Conservation (phyloP, 2,113 vertebrate species). For the Zingel zingel region DNA sequence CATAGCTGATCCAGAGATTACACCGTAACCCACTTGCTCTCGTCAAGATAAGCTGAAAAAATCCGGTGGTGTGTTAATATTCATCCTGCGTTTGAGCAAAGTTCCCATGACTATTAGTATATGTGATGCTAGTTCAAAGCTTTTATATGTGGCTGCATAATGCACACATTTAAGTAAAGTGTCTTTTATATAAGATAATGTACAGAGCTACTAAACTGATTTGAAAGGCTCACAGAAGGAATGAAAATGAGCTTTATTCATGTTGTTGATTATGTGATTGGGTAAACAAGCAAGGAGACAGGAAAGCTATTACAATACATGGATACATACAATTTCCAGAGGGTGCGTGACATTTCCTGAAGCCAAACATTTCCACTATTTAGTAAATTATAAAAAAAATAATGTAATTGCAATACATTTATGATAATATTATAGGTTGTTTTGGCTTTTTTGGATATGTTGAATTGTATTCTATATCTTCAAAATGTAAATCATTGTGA, state of each 20-base stretch:
- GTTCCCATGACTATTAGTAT: conserved; percentile 29
- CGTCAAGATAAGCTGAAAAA: conserved; percentile 56
- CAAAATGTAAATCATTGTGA: not conserved
- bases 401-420: too few relatives aligned
- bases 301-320: not conserved
- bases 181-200: conserved; percentile 3
- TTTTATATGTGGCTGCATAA: conserved; percentile 28
- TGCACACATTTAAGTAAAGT: conserved; percentile 41
- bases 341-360: conserved; percentile 21
- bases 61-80: conserved; percentile 48
- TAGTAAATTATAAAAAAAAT: too few relatives aligned
- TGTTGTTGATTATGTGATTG: conserved; percentile 21
- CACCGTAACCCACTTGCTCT: conserved; percentile 42
- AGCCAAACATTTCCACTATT: not conserved
- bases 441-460: not conserved
- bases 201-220: conserved; percentile 21
- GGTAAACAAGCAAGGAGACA: not conserved
- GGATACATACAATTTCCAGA: conserved; percentile 1
- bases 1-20: conserved; percentile 73
- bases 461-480: not conserved
- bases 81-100: conserved; percentile 27
- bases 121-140: conserved; percentile 30
- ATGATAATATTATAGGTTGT: not conserved
- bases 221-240: conserved; percentile 17
- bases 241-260: conserved; percentile 22